Evolutionary conservation across 2,888 invertebrate genomes (phyloP).

Genomic region (Pomacea canaliculata): DNA sequence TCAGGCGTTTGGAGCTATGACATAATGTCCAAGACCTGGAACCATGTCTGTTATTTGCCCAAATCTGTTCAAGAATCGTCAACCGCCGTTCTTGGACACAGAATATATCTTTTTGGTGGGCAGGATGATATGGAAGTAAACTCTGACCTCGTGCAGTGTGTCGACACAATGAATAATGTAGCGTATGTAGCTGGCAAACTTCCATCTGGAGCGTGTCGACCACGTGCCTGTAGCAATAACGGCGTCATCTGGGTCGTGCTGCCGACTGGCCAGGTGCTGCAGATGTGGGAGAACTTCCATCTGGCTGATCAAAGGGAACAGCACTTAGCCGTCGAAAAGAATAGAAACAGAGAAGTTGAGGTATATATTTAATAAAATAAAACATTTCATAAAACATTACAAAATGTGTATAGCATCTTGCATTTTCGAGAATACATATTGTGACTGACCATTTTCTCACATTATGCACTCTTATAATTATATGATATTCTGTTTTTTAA

Average conservation of each 20-base stretch:
- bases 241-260: conserved; percentile 10
- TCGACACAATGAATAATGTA: conserved; percentile 6
- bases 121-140: not conserved
- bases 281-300: conserved; percentile 1
- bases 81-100: conserved; percentile 14
- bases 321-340: too few relatives aligned
- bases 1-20: conserved; percentile 3
- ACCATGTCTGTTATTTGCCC: not conserved
- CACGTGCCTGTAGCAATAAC: not conserved
- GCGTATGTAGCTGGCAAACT: conserved; percentile 6
- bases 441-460: too few relatives aligned
- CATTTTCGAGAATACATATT: too few relatives aligned
- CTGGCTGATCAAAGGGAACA: conserved; percentile 1
- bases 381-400: too few relatives aligned
- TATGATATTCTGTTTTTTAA: too few relatives aligned
- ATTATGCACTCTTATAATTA: too few relatives aligned
- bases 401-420: too few relatives aligned
- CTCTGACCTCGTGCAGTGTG: conserved; percentile 18
- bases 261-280: conserved; percentile 1
- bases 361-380: too few relatives aligned
- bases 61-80: conserved; percentile 14
- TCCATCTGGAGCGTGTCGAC: not conserved
- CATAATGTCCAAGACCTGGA: conserved; percentile 9
- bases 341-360: too few relatives aligned
- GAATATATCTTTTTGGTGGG: conserved; percentile 23